Percentiles rank a stretch among this genome's conserved stretches.
These are phyloP conservation scores for Sitta europaea DNA, from an alignment of 2,113 vertebrate species.

Conservation along the genomic window DNA sequence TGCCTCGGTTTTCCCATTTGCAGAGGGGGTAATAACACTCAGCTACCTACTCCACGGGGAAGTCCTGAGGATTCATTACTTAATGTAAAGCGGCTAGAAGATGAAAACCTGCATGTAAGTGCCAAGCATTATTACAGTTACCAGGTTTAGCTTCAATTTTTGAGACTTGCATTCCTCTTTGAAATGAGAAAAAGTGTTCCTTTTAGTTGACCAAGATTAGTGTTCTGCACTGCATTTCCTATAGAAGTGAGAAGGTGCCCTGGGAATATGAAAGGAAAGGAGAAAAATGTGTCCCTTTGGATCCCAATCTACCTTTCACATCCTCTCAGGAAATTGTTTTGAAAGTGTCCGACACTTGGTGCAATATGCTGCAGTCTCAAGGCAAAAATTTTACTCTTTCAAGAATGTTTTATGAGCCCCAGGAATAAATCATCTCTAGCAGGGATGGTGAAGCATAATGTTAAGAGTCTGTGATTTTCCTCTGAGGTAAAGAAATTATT, in stretches of 20 bases:
- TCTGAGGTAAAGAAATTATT: slow-evolving; percentile 39
- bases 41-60: slow-evolving; percentile 13
- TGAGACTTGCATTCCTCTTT: neutral
- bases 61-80: slow-evolving; percentile 37
- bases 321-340: slow-evolving; percentile 55
- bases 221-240: slow-evolving; percentile 22
- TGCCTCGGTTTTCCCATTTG: neutral
- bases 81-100: slow-evolving; percentile 48
- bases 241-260: neutral
- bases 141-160: slow-evolving; percentile 23
- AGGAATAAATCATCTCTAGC: slow-evolving; percentile 38
- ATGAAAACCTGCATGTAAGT: slow-evolving; percentile 51
- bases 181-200: neutral
- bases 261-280: slow-evolving; percentile 45
- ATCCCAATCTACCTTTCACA: slow-evolving; percentile 37
- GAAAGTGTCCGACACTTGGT: neutral
- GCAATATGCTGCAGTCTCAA: slow-evolving; percentile 40
- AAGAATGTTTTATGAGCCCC: slow-evolving; percentile 45
- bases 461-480: slow-evolving; percentile 20
- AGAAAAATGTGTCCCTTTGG: slow-evolving; percentile 56
- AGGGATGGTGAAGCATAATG: slow-evolving; percentile 18
- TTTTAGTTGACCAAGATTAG: slow-evolving; percentile 3
- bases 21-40: slow-evolving; percentile 20
- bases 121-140: slow-evolving; percentile 18
- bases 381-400: slow-evolving; percentile 45